Base-by-base conservation (phyloP, 2,888 invertebrate species). In the Scelioninae gen. 2 region DNA sequence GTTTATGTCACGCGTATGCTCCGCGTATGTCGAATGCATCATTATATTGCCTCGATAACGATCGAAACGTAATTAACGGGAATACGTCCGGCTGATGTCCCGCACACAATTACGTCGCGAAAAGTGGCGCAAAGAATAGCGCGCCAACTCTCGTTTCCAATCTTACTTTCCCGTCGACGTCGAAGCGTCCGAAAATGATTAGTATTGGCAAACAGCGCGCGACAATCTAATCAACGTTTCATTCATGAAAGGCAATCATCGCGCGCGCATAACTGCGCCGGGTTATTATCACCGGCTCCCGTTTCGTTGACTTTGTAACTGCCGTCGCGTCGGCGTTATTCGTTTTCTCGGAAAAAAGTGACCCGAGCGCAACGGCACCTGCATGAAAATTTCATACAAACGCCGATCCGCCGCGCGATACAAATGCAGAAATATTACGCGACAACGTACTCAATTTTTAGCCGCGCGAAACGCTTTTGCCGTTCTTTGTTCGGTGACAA, bases 101-200 rank as follows among this genome's bases (percentile, higher is more conserved):
- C n/a, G 65, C 37, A 16, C 60, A 41, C 58, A 70, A 69, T 70
- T 72, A n/a, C n/a, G n/a, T n/a, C n/a, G n/a, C n/a, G n/a, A n/a
- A n/a, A n/a, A n/a, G n/a, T n/a, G n/a, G n/a, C n/a, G n/a, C n/a
- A n/a, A n/a, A n/a, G n/a, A n/a, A n/a, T n/a, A n/a, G n/a, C n/a
- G n/a, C n/a, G n/a, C n/a, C n/a, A 72, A 61, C 72, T 63, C 50
- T 52, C 35, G 70, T 15, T 13, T 15, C 15, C 39, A 31, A 31
- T 31, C 9, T 45, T 31, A 6, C 31, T 9, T 31, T 50, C 11
- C 11, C 19, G 33, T 31, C 37, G 45, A 28, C 28, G 45, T 43
- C 19, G 61, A 48, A 61, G 52, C 31, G 52, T 6, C 41, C 11
- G 52, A 16, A 41, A 53, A 46, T 28, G 45, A 64, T 64, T 64